Evolutionary conservation across 2,113 vertebrate species (phyloP).

Genomic region (Pionites leucogaster): DNA sequence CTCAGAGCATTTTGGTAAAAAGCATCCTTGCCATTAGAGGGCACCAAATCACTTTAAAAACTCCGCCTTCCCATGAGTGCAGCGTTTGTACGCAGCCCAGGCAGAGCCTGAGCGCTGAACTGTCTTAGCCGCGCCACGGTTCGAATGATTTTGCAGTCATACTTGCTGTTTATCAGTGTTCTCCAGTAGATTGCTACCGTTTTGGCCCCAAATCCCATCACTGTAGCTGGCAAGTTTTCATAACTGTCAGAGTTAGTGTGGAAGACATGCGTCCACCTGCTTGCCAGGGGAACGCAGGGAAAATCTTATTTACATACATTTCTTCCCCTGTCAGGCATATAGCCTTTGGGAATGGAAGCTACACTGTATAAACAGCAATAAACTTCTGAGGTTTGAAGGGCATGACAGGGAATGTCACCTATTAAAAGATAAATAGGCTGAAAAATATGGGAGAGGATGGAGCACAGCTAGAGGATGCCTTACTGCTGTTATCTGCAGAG

Average conservation of each 20-base stretch:
- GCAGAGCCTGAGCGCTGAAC: background rate
- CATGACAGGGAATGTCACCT: background rate
- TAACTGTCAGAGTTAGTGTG: background rate
- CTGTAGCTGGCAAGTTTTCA: background rate
- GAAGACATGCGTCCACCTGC: background rate
- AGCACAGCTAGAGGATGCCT: background rate
- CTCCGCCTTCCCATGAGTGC: background rate
- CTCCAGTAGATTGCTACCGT: background rate
- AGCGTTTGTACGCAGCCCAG: background rate
- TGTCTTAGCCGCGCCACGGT: background rate
- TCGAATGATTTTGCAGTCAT: background rate
- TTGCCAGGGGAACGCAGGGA: background rate
- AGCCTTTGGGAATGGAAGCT: background rate
- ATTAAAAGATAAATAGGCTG: background rate
- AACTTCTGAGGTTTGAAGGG: background rate
- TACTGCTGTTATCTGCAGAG: background rate
- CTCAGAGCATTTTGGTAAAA: background rate
- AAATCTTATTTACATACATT: background rate
- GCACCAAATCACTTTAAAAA: slow-evolving; percentile 56
- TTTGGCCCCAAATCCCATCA: background rate
- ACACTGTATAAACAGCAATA: background rate
- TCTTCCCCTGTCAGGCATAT: background rate
- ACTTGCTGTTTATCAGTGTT: background rate
- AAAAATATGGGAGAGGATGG: background rate
- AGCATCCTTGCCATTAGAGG: slow-evolving; percentile 55